Evolutionary conservation across 2,113 vertebrate genomes (phyloP), one percentile per base, ranked within the genome.

Genomic region (Petaurus breviceps): DNA sequence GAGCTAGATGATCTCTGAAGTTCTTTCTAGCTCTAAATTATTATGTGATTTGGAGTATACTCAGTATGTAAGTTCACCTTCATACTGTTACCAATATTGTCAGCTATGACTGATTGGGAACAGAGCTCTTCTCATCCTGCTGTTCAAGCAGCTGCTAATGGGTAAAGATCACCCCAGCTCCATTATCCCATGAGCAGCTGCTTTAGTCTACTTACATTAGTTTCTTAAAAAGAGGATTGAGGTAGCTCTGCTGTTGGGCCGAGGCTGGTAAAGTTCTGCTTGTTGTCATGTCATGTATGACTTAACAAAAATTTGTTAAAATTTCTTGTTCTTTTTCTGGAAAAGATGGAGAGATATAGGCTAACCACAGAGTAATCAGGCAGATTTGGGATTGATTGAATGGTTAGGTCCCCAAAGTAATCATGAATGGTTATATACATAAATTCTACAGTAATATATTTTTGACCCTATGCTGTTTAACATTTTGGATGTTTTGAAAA

Each of bases 71-170:
- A 90, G 94, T 97, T 95, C 90, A 91, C 96, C 95, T 98, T 96
- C 94, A 95, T 96, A 37, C 57, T 68, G 31, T 68, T 68, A 68
- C 28, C 57, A 68, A 68, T 68, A 68, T 68, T 37, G 31, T 68
- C 95, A 96, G 96, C 90, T 47, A 96, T 96, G 96, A 95, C 89
- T 68, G 96, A 94, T 96, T 96, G 95, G 92, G 96, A 96, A 46
- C 96, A 94, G 94, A 96, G 96, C 95, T 97, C 93, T 94, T 53
- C 89, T 92, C 54, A 92, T 68, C 98, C 97, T 52, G 94, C 97
- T 97, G 97, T 94, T 96, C 94, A 92, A 94, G 95, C 96, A 96
- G 96, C 96, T 96, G 96, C 97, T 95, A 92, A 92, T 93, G 26
- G 68, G 93, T 93, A n/a, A 91, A 95, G 90, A 92, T 91, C 90